Base-by-base conservation (phyloP, 2,888 invertebrate genomes). In the Caenorhabditis japonica region DNA sequence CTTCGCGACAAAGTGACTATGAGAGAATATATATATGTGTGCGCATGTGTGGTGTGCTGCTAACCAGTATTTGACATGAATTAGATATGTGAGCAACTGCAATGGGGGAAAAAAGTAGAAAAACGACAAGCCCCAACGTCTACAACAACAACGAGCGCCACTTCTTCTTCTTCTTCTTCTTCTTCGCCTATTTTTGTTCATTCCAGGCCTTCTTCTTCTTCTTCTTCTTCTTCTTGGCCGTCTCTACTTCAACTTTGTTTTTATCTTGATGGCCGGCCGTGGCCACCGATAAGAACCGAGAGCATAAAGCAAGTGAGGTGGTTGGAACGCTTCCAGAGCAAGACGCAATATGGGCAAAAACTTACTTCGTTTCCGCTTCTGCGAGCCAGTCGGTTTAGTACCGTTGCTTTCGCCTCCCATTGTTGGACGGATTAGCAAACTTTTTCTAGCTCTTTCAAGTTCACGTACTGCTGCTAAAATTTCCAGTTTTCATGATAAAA, bases 1-100 rank as follows among this genome's bases (percentile, higher is more conserved):
- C n/a, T n/a, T n/a, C n/a, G n/a, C n/a, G n/a, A n/a, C n/a, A n/a
- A n/a, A n/a, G n/a, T n/a, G n/a, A n/a, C 33, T 52, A 68, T 58
- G 52, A 53, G 68, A 52, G 52, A 68, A 59, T 53, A 53, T 52
- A 59, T 59, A 68, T 59, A 59, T 59, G 69, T 49, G 69, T 33
- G 74, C 69, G 69, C 69, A 53, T 53, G 52, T 58, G 58, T 68
- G 58, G 52, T 53, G 75, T 55, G 70, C 46, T 27, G 76, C 76
- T 72, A 76, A 76, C 76, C 61, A 72, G 76, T 76, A 76, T 76
- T 76, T 76, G 76, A 76, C 76, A 76, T 76, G 76, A 76, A 76
- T 76, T 76, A 76, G 76, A 76, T 76, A 76, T 76, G 76, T 72
- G 76, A 56, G 49, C 66, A 66, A 66, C 66, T 66, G 66, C 66